Percentiles rank a stretch among this genome's conserved stretches.
Evolutionary conservation across 92 coral and sea anemone species (phyloP).

Genomic region (Heteractis magnifica): DNA sequence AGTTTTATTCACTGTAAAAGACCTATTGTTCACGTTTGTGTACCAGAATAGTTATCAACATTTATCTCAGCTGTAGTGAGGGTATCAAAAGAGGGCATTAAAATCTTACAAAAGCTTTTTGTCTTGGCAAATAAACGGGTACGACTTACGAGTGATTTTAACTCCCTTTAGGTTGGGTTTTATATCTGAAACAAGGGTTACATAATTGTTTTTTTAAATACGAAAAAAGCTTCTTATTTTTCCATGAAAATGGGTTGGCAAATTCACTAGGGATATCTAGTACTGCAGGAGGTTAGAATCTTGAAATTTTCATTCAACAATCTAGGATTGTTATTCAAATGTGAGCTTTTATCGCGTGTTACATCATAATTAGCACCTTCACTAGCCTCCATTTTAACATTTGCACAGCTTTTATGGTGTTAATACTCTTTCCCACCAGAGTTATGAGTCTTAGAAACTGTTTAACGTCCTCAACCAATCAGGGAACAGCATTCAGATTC

Average conservation of each 20-base stretch:
- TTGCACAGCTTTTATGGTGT: conserved; percentile 14
- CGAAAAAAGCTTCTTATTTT: neutral
- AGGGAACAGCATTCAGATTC: neutral
- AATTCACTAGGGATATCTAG: neutral
- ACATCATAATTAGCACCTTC: conserved; percentile 1
- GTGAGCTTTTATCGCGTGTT: neutral
- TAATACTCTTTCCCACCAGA: neutral
- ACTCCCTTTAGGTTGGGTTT: neutral
- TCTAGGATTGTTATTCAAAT: neutral
- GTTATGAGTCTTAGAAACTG: neutral
- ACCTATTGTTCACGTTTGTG: neutral
- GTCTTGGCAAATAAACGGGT: neutral
- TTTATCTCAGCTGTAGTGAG: too few relatives aligned
- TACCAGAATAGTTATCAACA: too few relatives aligned
- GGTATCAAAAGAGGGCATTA: too few relatives aligned
- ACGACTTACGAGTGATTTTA: neutral
- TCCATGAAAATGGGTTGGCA: neutral
- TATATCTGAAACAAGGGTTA: neutral
- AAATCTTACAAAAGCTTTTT: neutral
- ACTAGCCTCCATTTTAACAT: neutral
- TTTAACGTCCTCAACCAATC: conserved; percentile 8
- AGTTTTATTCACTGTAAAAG: neutral
- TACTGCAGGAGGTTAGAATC: too few relatives aligned
- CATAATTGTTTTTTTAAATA: too few relatives aligned
- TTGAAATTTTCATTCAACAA: too few relatives aligned